phyloP scores from a whole-genome alignment of 2,113 vertebrate genomes.

The Hippocampus barbouri region DNA sequence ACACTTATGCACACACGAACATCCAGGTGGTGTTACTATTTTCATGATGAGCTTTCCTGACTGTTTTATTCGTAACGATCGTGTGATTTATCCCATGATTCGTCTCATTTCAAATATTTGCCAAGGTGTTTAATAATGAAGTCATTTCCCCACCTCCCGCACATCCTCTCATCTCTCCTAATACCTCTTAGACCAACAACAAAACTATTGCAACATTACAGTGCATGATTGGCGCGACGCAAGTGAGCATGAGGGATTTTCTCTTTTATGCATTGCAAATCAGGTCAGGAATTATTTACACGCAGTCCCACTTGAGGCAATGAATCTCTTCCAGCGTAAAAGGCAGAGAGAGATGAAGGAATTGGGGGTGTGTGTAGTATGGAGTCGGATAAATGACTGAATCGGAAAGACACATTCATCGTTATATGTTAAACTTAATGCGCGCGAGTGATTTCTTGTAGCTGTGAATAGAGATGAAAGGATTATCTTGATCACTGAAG shows the following conservation, averaged over 20 bases:
- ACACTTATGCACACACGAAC: conserved; percentile 41
- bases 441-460: conserved; percentile 61
- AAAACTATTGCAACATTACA: conserved; percentile 41
- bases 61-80: conserved; percentile 51
- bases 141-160: conserved; percentile 9
- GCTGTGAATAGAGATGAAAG: conserved; percentile 60
- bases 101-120: conserved; percentile 33
- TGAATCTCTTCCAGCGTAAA: conserved; percentile 40
- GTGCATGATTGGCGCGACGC: conserved; percentile 14
- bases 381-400: conserved; percentile 43
- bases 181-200: conserved; percentile 28
- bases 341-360: conserved; percentile 43
- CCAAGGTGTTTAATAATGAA: conserved; percentile 38
- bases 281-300: conserved; percentile 43
- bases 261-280: conserved; percentile 45
- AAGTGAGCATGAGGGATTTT: conserved; percentile 37
- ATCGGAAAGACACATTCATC: conserved; percentile 38
- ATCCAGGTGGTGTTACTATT: conserved; percentile 43
- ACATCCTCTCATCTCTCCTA: conserved; percentile 21
- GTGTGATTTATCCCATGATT: conserved; percentile 11
- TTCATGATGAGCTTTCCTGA: conserved; percentile 28
- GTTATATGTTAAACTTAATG: conserved; percentile 58
- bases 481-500: conserved; percentile 59
- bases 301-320: conserved; percentile 47
- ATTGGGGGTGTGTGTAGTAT: conserved; percentile 46